Base-by-base conservation (phyloP, 2,888 invertebrate species). In the Calameuta pallipes region DNA sequence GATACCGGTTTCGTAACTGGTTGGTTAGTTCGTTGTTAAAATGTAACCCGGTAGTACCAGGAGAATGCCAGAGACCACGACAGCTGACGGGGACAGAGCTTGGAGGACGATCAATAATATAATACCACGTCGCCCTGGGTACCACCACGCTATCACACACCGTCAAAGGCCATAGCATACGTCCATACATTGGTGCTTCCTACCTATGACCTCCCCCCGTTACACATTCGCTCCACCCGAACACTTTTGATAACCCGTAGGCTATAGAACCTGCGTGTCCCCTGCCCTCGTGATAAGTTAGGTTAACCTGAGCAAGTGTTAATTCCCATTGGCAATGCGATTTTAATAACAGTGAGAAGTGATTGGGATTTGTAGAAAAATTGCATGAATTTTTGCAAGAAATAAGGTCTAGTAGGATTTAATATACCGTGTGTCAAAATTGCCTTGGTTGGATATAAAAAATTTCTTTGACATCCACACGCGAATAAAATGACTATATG, bases 91-190 rank as follows among this genome's bases (percentile, higher is more conserved):
- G 86, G 85, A 89, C 85, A 85, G 83, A 85, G 85, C 85, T 83
- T 81, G 83, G 82, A 85, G 83, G 83, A 85, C 89, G 89, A 89
- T 89, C 89, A 89, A 89, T 89, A 89, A 89, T 85, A 89, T 88
- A 89, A 89, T 89, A 88, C 86, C 84, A 83, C 86, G 88, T 87
- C 85, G 86, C 87, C 86, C 85, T 79, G 85, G 87, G 86, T 86
- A 86, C 85, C 86, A 87, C 84, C 83, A 77, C 83, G 83, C 85
- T 88, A 88, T 89, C 87, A 83, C 81, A 41, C 41, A 83, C 84
- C 85, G 88, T 88, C 88, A 86, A 85, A 85, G 84, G 82, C 83
- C 79, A 84, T 85, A 79, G 76, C 80, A 71, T 78, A 70, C 30
- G 33, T 70, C n/a, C 80, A 71, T 78, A 70, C 70, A 70, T 70